These are phyloP conservation scores for Strongylocentrotus purpuratus DNA, from an alignment of 35 echinoderm and acorn worm genomes.

Conservation along the genomic window DNA sequence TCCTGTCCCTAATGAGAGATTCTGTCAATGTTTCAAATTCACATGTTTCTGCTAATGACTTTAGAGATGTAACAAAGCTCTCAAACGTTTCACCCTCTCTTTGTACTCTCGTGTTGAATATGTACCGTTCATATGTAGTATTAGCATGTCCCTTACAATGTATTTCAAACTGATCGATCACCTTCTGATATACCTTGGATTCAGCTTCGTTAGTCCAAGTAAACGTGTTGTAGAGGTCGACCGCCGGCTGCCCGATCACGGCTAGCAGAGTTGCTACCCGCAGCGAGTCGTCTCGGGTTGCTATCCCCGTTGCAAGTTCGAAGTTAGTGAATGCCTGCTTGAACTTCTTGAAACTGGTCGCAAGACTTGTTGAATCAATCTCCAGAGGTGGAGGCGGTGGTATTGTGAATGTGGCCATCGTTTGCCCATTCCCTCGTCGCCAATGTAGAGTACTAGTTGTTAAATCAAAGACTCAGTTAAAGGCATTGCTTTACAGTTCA, in stretches of 20 bases:
- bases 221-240: slow-evolving; percentile 72
- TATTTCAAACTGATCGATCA: slow-evolving; percentile 51
- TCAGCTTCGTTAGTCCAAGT: slow-evolving; percentile 52
- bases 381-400: slow-evolving; percentile 54
- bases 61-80: slow-evolving; percentile 27
- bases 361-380: slow-evolving; percentile 48
- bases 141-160: slow-evolving; percentile 66
- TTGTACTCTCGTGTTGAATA: slow-evolving; percentile 70
- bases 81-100: slow-evolving; percentile 54
- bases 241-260: slow-evolving; percentile 66
- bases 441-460: not conserved
- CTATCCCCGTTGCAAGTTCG: slow-evolving; percentile 55
- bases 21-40: slow-evolving; percentile 66
- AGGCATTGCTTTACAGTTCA: not conserved
- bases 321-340: slow-evolving; percentile 55
- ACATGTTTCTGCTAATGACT: slow-evolving; percentile 58
- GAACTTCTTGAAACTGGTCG: slow-evolving; percentile 49
- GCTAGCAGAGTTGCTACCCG: slow-evolving; percentile 60
- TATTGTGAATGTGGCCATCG: slow-evolving; percentile 62
- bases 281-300: slow-evolving; percentile 35
- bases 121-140: slow-evolving; percentile 65
- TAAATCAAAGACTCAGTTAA: too few species aligned
- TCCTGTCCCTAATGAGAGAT: not conserved
- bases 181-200: slow-evolving; percentile 40
- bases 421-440: not conserved